Evolutionary conservation across 2,113 vertebrate genomes (phyloP).

Genomic region (Zosterops japonicus): DNA sequence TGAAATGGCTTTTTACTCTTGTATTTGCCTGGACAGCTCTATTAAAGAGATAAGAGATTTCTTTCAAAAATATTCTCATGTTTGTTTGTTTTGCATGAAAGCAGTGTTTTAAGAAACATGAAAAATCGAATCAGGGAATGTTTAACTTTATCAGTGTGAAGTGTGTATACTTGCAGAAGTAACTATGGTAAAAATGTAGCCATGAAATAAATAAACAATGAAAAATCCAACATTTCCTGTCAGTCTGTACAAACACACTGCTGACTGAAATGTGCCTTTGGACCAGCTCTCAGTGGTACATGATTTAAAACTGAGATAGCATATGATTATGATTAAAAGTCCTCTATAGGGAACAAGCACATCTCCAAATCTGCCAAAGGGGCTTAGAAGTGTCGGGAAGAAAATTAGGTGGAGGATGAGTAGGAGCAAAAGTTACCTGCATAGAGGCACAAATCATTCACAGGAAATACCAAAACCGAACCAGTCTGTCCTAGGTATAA

Average conservation of each 20-base stretch:
- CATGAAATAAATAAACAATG: background rate
- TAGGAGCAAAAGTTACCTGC: background rate
- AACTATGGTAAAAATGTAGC: background rate
- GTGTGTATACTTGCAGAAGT: background rate
- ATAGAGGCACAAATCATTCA: background rate
- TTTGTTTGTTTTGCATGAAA: background rate
- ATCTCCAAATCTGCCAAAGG: background rate
- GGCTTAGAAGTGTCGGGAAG: background rate
- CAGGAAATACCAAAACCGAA: background rate
- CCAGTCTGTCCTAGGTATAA: background rate
- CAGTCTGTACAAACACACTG: background rate
- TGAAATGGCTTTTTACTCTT: background rate
- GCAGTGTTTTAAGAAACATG: background rate
- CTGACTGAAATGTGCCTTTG: background rate
- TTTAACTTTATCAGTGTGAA: background rate
- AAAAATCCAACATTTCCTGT: background rate
- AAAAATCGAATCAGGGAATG: background rate
- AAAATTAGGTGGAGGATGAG: background rate
- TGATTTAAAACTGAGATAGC: background rate
- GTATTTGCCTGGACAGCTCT: background rate
- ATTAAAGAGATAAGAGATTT: background rate
- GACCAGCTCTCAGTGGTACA: background rate
- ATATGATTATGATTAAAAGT: background rate
- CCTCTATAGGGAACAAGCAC: background rate
- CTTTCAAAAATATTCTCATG: background rate